A percentile compares a stretch with the other conserved stretches of the same genome.
Evolutionary conservation across 2,888 invertebrate species (phyloP).

Genomic region (Arrhopalites spinosus): DNA sequence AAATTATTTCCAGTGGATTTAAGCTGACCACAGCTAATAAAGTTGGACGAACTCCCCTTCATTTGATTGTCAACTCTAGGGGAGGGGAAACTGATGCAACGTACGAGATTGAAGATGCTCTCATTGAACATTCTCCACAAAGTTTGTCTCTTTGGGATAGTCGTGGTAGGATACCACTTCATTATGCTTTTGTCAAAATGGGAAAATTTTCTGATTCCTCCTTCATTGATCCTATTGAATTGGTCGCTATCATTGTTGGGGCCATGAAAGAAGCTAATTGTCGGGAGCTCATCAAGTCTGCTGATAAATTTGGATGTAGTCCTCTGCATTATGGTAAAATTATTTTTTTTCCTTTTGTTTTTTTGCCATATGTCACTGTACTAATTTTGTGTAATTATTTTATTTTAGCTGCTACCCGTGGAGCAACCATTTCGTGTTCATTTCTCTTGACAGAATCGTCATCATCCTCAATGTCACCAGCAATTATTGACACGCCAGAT

Average conservation of each 20-base stretch:
- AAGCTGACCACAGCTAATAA: constrained; percentile 39
- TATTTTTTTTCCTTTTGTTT: too few relatives aligned
- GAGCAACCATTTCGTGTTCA: constrained; percentile 62
- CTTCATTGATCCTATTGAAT: constrained; percentile 61
- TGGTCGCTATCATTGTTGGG: constrained; percentile 59
- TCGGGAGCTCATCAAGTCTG: constrained; percentile 57
- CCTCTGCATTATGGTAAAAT: constrained; percentile 60
- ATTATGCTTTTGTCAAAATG: constrained; percentile 62
- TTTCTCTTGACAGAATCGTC: constrained; percentile 48
- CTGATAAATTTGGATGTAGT: constrained; percentile 59
- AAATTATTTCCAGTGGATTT: constrained; percentile 35
- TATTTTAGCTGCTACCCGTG: constrained; percentile 61
- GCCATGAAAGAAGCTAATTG: constrained; percentile 57
- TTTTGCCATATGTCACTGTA: too few relatives aligned
- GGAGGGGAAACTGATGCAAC: constrained; percentile 60
- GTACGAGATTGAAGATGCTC: constrained; percentile 61
- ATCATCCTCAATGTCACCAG: not conserved
- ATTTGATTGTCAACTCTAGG: constrained; percentile 60
- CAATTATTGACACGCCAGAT: constrained; percentile 58
- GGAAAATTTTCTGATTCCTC: constrained; percentile 54
- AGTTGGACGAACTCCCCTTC: constrained; percentile 60
- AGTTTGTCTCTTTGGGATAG: constrained; percentile 58
- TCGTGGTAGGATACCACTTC: constrained; percentile 60
- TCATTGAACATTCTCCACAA: constrained; percentile 60
- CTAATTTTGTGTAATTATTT: too few relatives aligned